Evolutionary conservation across 2,113 vertebrate species (phyloP).

Genomic region (Serranochromis macrocephalus): DNA sequence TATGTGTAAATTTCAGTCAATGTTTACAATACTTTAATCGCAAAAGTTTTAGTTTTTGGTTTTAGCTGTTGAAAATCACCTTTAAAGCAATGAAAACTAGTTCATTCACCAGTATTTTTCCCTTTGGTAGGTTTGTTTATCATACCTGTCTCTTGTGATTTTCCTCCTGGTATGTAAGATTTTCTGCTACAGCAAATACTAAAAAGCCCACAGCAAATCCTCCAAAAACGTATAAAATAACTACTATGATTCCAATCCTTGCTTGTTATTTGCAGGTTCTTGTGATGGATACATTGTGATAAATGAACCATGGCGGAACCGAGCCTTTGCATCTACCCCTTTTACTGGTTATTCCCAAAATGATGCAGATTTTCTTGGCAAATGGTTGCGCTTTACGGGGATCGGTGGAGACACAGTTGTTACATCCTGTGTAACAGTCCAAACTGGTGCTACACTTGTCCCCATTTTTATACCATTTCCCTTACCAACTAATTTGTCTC

Average conservation of each 20-base stretch:
- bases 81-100: background rate
- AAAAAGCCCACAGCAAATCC: background rate
- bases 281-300: conserved; percentile 15
- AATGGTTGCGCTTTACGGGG: conserved; percentile 47
- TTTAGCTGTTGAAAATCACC: background rate
- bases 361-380: accelerated
- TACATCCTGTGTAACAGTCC: accelerated
- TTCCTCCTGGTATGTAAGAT: conserved; percentile 17
- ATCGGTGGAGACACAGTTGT: conserved; percentile 33
- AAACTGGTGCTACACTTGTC: accelerated
- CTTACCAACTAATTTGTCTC: background rate
- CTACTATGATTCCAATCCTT: background rate
- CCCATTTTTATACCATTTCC: background rate
- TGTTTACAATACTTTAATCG: background rate
- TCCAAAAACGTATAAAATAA: background rate
- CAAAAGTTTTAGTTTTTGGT: background rate
- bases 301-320: conserved; percentile 43
- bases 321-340: background rate
- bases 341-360: background rate
- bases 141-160: background rate
- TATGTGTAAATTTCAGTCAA: background rate
- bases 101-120: background rate
- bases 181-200: background rate
- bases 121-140: conserved; percentile 15
- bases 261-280: background rate